Percentiles rank a stretch among this genome's conserved stretches.
Conservation (phyloP, 2,113 vertebrate genomes). For the Neolamprologus falcicula region DNA sequence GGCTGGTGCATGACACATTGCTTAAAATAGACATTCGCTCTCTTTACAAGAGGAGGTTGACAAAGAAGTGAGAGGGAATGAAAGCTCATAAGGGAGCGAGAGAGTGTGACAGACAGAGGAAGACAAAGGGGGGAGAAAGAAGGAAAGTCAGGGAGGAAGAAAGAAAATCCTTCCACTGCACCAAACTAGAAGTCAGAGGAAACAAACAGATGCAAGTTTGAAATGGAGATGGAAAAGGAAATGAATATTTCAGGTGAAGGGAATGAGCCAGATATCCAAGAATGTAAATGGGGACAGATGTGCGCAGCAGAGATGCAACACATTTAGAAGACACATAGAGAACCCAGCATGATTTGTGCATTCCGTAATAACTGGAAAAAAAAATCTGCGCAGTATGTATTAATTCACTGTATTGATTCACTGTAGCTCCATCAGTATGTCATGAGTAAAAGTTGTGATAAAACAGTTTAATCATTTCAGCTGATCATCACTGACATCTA, state of each 20-base stretch:
- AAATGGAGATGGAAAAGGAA: constrained; percentile 27
- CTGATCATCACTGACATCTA: neutral
- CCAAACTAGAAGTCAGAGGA: constrained; percentile 26
- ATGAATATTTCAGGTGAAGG: constrained; percentile 48
- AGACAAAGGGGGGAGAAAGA: constrained; percentile 3
- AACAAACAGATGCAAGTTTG: constrained; percentile 35
- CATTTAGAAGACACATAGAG: neutral
- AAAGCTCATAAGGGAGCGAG: constrained; percentile 28
- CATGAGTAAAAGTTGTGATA: neutral
- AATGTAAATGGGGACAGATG: constrained; percentile 32
- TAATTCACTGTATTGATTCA: neutral
- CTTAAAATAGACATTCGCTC: constrained; percentile 74
- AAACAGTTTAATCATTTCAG: neutral
- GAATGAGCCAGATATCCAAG: constrained; percentile 36
- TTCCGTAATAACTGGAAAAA: neutral
- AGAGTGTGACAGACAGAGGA: constrained; percentile 19
- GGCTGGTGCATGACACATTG: constrained; percentile 61
- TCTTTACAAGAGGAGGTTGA: constrained; percentile 59
- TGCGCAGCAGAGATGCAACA: neutral
- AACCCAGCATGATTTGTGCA: neutral
- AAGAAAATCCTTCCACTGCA: constrained; percentile 18
- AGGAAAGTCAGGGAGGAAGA: neutral
- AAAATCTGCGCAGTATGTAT: neutral
- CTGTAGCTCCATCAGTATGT: neutral
- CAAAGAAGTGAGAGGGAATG: constrained; percentile 49